Base-by-base conservation (phyloP, 2,888 invertebrate genomes). In the Polymixis lichenea region DNA sequence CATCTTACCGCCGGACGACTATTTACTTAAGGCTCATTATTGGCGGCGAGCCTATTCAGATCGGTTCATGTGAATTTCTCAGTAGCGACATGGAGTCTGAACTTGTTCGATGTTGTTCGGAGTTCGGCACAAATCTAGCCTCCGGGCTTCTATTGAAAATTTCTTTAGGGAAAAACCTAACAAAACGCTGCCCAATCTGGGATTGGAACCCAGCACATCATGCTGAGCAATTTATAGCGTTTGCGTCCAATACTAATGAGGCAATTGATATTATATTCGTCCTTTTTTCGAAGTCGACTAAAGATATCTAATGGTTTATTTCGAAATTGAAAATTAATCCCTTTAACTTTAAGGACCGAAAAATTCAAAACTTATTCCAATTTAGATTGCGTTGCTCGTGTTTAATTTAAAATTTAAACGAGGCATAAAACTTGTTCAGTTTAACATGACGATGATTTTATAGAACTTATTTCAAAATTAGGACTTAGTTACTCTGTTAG, bases 371-470 rank as follows among this genome's bases (percentile, higher is more conserved):
- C 53, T 53, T 51, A 67, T 55, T 55, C 11, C n/a, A 32, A 67
- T 56, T 67, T 67, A 55, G 56, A 67, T 56, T 56, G 56, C 32
- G 67, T n/a, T n/a, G 55, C 32, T 56, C 11, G 55, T 32, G 32
- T 19, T 67, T 56, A 32, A 56, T 32, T 56, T n/a, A 13, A n/a
- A 56, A 32, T 56, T 55, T 2, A 11, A 32, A 67, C n/a, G 53
- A 32, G 32, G 15, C 17, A 22, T 17, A 53, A 22, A 51, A 6
- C 55, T 55, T 17, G 28, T 67, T 28, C 13, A 49, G 32, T 55
- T 67, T 13, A 32, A 32, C 32, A 32, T 56, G 32, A 19, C 56
- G 15, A 66, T 66, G 49, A 66, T 66, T 51, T 51, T 22, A 51
- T 22, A 15, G 49, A 28, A 15, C 28, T n/a, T 7, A 19, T 19